Evolutionary conservation across 2,113 vertebrate genomes (phyloP).

Genomic region (Saguinus imperator): DNA sequence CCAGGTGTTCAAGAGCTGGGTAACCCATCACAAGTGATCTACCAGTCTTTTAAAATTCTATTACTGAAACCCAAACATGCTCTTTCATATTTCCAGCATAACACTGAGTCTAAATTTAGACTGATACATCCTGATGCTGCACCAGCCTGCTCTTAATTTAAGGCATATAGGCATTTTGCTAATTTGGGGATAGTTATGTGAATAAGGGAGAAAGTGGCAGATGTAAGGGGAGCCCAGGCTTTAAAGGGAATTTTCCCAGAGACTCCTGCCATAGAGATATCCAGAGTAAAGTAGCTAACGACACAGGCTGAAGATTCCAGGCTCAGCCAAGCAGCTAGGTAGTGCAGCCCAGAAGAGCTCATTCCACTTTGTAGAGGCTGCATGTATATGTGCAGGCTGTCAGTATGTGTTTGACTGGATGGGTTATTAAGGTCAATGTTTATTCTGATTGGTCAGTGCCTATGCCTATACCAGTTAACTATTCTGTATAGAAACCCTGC

Average conservation of each 20-base stretch:
- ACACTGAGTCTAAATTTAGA: background rate
- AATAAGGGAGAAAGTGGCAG: background rate
- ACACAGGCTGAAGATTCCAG: background rate
- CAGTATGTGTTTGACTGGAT: background rate
- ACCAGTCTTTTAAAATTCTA: background rate
- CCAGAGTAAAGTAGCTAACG: background rate
- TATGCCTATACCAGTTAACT: background rate
- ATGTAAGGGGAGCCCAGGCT: background rate
- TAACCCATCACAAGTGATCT: background rate
- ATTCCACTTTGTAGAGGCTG: too few species aligned
- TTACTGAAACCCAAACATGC: background rate
- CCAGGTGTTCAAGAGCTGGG: background rate
- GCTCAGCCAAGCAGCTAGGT: background rate
- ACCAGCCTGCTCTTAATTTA: background rate
- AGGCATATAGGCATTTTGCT: background rate
- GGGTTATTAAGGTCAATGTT: background rate
- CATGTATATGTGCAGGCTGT: accelerated
- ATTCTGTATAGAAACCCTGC: background rate
- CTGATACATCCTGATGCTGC: background rate
- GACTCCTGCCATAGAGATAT: background rate
- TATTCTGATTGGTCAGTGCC: background rate
- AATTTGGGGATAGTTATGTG: background rate
- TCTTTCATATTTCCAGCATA: background rate
- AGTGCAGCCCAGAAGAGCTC: background rate
- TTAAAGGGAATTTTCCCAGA: background rate